Evolutionary conservation across 2,888 invertebrate species (phyloP).

Genomic region (Trilocha varians): DNA sequence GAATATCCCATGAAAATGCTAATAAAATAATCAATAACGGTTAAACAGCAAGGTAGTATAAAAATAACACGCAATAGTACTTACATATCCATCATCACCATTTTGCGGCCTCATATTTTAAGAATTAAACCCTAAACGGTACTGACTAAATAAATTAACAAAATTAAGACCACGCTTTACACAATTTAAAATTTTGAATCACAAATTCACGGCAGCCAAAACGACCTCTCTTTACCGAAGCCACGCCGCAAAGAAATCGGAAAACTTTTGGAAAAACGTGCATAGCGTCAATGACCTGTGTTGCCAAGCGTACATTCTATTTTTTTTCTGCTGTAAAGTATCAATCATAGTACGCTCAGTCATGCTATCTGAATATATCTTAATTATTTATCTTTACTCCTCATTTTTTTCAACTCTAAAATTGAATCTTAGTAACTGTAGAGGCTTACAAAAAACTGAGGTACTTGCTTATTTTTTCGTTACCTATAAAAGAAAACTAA

Average conservation of each 20-base stretch:
- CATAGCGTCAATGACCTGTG: slow-evolving; percentile 4
- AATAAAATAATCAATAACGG: neutral
- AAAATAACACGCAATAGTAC: slow-evolving; percentile 22
- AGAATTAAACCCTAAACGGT: slow-evolving; percentile 3
- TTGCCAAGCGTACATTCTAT: neutral
- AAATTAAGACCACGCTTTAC: neutral
- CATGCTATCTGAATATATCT: too few relatives aligned
- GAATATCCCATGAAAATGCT: neutral
- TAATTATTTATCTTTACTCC: too few relatives aligned
- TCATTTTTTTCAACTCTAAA: too few relatives aligned
- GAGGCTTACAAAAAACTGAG: too few relatives aligned
- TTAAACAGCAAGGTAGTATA: neutral
- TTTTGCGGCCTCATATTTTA: slow-evolving; percentile 61
- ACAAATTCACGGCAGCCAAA: neutral
- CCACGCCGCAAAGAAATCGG: slow-evolving; percentile 57
- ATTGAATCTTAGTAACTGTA: too few relatives aligned
- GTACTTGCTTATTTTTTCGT: too few relatives aligned
- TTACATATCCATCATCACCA: slow-evolving; percentile 65
- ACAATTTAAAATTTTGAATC: neutral
- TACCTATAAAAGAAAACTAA: too few relatives aligned
- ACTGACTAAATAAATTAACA: neutral
- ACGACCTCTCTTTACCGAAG: slow-evolving; percentile 34
- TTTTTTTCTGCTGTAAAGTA: slow-evolving; percentile 5
- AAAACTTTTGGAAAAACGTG: slow-evolving; percentile 5
- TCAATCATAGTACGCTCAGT: too few relatives aligned